Evolutionary conservation across 2,888 invertebrate genomes (phyloP).

Genomic region (Thelaira solivaga): DNA sequence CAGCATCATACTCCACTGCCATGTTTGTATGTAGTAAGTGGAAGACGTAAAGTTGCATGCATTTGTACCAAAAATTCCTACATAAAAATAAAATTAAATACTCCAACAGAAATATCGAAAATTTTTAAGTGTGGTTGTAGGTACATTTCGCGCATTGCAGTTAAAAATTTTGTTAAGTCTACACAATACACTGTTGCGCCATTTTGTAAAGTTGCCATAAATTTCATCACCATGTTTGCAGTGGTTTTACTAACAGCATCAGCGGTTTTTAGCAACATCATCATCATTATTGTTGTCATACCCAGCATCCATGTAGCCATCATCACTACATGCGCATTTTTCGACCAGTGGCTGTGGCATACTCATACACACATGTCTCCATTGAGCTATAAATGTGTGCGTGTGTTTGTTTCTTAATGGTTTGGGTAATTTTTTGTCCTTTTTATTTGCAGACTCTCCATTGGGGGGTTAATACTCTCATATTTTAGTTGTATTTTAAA

Average conservation of each 20-base stretch:
- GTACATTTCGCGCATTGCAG: slow-evolving; percentile 60
- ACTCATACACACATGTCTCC: no score
- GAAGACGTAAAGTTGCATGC: not conserved
- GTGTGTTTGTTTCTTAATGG: not conserved
- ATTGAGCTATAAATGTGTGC: no score
- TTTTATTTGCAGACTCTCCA: slow-evolving; percentile 17
- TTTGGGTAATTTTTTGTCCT: slow-evolving; percentile 2
- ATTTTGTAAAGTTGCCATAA: slow-evolving; percentile 72
- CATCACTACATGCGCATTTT: slow-evolving; percentile 33
- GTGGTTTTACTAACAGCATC: slow-evolving; percentile 61
- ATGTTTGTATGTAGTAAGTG: not conserved
- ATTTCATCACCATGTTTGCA: slow-evolving; percentile 66
- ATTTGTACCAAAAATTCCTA: not conserved
- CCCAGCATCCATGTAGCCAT: slow-evolving; percentile 15
- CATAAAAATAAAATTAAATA: no score
- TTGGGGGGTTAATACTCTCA: slow-evolving; percentile 51
- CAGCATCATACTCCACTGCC: slow-evolving; percentile 28
- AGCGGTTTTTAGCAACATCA: slow-evolving; percentile 54
- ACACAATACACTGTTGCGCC: slow-evolving; percentile 60
- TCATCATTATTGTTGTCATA: slow-evolving; percentile 3
- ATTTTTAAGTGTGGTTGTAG: slow-evolving; percentile 4
- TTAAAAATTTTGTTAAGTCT: slow-evolving; percentile 41
- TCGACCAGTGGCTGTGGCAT: not conserved
- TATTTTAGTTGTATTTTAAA: slow-evolving; percentile 52
- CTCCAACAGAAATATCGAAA: slow-evolving; percentile 17